Percentiles rank a stretch among this genome's conserved stretches.
These are phyloP conservation scores for Ophion ellenae DNA, from an alignment of 2,888 invertebrate genomes.

Conservation along the genomic window DNA sequence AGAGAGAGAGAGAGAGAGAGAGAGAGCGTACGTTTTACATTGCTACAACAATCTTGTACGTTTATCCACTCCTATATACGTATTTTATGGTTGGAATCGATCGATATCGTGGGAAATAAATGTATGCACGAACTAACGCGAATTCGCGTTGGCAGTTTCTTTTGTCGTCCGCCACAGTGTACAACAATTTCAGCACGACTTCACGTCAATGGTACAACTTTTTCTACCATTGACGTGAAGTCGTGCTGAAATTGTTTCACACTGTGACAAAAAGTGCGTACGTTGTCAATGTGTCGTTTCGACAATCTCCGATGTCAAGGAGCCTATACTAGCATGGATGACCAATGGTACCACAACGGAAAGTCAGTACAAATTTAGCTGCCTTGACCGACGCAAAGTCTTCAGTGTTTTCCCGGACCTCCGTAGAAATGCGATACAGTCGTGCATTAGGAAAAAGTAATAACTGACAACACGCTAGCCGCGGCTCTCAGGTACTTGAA, in stretches of 20 bases:
- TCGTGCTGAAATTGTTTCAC: neutral
- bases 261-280: neutral
- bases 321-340: neutral
- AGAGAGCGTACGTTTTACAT: slow-evolving; percentile 29
- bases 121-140: slow-evolving; percentile 25
- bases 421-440: no score
- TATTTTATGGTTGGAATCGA: slow-evolving; percentile 46
- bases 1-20: neutral
- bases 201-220: neutral
- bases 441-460: no score
- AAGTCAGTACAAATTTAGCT: no score
- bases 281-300: neutral
- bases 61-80: neutral
- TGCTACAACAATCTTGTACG: slow-evolving; percentile 10
- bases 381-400: no score
- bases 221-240: neutral
- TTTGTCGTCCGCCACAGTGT: neutral
- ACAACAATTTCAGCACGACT: neutral
- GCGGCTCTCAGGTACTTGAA: no score
- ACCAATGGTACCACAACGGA: no score
- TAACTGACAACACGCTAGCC: no score
- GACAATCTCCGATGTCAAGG: slow-evolving; percentile 11
- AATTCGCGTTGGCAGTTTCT: slow-evolving; percentile 57
- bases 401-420: no score
- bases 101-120: slow-evolving; percentile 66